phyloP scores from a whole-genome alignment of 2,888 invertebrate species.

The Eledona agricola region DNA sequence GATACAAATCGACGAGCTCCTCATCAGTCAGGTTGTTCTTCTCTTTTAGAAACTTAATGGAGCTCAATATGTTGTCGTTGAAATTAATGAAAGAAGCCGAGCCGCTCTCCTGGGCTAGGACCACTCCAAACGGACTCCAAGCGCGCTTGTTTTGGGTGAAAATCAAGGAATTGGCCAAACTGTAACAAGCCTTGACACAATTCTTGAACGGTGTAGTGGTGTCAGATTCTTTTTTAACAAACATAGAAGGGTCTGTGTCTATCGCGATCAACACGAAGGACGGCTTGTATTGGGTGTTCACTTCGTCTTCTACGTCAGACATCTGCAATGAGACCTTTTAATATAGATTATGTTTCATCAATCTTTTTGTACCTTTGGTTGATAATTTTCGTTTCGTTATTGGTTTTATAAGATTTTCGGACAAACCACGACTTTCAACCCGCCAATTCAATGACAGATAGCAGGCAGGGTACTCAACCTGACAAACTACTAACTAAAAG shows the following conservation, averaged over 20 bases:
- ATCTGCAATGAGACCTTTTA: conserved; percentile 24
- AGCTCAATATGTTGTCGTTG: conserved; percentile 45
- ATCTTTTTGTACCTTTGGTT: too few species aligned
- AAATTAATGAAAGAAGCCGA: conserved; percentile 44
- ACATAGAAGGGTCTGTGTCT: conserved; percentile 53
- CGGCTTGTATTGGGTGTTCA: conserved; percentile 41
- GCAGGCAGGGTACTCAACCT: too few species aligned
- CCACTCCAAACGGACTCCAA: conserved; percentile 49
- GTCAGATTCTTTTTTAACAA: conserved; percentile 40
- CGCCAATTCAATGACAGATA: too few species aligned
- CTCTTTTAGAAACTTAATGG: conserved; percentile 46
- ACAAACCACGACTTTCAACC: too few species aligned
- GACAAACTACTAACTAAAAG: too few species aligned
- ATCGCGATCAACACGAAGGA: conserved; percentile 53
- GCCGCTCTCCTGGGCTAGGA: conserved; percentile 47
- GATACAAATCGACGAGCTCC: conserved; percentile 43
- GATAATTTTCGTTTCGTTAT: too few species aligned
- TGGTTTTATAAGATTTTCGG: too few species aligned
- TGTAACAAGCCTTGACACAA: conserved; percentile 48
- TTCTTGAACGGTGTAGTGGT: conserved; percentile 46
- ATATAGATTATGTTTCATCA: too few species aligned
- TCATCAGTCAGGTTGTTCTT: conserved; percentile 38
- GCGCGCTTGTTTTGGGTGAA: conserved; percentile 43
- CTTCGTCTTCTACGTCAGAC: conserved; percentile 17
- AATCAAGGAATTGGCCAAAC: conserved; percentile 49